phyloP scores from a whole-genome alignment of 1,140 invertebrate species.

The Polypedilum pembai region DNA sequence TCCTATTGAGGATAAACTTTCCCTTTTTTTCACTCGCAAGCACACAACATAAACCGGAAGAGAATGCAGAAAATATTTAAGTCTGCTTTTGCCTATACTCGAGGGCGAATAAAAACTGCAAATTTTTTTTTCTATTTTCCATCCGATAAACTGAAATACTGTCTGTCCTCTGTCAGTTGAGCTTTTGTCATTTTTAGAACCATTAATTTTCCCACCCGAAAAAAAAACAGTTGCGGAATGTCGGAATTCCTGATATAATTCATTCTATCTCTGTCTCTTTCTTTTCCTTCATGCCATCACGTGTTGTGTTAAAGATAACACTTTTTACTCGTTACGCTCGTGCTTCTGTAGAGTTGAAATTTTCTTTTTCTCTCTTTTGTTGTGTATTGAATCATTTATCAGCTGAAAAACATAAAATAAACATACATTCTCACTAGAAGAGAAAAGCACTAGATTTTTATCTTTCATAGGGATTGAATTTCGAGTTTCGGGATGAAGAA shows the following conservation, averaged over 20 bases:
- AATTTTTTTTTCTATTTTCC: not conserved
- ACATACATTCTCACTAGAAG: not conserved
- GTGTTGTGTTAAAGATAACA: conserved; percentile 24
- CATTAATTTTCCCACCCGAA: conserved; percentile 15
- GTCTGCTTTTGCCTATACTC: not conserved
- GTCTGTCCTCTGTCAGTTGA: conserved; percentile 13
- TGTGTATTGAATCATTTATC: conserved; percentile 27
- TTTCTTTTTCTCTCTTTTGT: not conserved
- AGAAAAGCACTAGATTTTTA: no score
- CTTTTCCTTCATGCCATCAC: not conserved
- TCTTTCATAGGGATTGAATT: no score
- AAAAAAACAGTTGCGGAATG: conserved; percentile 22
- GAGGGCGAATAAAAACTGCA: not conserved
- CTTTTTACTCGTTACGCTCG: not conserved
- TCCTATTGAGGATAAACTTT: no score
- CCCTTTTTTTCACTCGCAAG: no score
- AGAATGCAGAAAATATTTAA: conserved; percentile 6
- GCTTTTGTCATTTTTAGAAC: conserved; percentile 25
- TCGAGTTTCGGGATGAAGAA: not conserved
- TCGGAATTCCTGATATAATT: conserved; percentile 27
- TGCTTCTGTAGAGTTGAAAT: not conserved
- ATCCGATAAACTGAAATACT: not conserved
- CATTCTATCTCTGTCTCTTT: conserved; percentile 1
- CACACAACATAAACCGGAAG: not conserved
- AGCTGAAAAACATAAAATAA: not conserved